Evolutionary conservation across 2,888 invertebrate genomes (phyloP).

Genomic region (Temnothorax rugatulus): DNA sequence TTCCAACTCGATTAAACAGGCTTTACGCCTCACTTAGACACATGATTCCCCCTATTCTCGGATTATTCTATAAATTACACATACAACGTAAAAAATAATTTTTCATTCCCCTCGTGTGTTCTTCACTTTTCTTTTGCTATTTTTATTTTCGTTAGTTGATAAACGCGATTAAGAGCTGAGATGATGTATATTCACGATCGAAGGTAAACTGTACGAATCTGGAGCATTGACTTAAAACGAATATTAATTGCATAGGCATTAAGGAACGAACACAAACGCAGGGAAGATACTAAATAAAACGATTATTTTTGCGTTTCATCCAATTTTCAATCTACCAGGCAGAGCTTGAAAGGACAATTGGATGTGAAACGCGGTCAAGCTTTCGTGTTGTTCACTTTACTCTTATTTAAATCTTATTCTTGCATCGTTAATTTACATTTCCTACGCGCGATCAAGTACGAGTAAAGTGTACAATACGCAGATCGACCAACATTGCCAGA

Average conservation of each 20-base stretch:
- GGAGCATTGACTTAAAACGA: too few species aligned
- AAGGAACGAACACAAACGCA: too few species aligned
- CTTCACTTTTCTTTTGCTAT: neutral
- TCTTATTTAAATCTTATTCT: neutral
- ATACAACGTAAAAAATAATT: slow-evolving; percentile 42
- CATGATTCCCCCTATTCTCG: neutral
- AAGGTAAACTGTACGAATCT: too few species aligned
- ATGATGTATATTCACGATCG: too few species aligned
- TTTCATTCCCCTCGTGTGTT: neutral
- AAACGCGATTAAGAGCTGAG: neutral
- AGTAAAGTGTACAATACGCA: slow-evolving; percentile 12
- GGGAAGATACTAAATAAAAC: too few species aligned
- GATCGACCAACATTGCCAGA: neutral
- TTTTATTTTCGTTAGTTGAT: neutral
- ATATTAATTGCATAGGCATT: too few species aligned
- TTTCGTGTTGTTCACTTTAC: neutral
- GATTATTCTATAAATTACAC: slow-evolving; percentile 17
- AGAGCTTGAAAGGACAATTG: neutral
- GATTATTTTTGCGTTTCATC: too few species aligned
- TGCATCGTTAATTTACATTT: slow-evolving; percentile 15
- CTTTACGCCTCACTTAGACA: neutral
- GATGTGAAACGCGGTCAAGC: neutral
- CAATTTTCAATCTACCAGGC: neutral
- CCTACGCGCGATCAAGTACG: neutral
- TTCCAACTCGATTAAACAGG: neutral